Base-by-base conservation (phyloP, 1,140 invertebrate genomes). In the Pachyrhynchus sulphureomaculatus region DNA sequence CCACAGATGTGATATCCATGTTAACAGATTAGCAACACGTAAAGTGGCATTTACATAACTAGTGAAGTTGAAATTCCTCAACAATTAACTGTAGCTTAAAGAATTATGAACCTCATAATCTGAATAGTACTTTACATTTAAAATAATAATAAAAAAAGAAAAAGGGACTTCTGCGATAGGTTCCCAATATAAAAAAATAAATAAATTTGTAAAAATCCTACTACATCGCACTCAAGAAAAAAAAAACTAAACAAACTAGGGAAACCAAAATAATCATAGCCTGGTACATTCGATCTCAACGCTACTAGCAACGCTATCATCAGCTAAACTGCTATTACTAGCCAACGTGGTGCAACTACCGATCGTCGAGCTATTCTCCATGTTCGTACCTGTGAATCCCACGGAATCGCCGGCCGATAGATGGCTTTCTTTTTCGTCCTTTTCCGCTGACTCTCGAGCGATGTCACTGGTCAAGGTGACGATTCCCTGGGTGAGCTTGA, bases 401-500 rank as follows among this genome's bases (percentile, higher is more conserved):
- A 72, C 70, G 2, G 74, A 76, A 54, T 75, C 72, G 44, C 67
- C 71, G 9, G 68, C 68, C 18, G 71, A 72, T 41, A 73, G 55
- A 42, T 72, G 71, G 51, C 68, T 73, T 20, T 74, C 71, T 42
- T 68, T 67, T 10, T 60, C 57, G 15, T 76, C 74, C 32, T 62
- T 70, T 51, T 74, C 72, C 2, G 66, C 64, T 1, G 70, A 64
- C 29, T 74, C 72, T 12, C 70, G 64, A 6, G 73, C 73, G 18
- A 69, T 68, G 13, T 76, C 74, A 54, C 74, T 73, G n/a, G 70
- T 67, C 39, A 73, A 21, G 9, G 67, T 64, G 8, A 76, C 69
- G 8, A 76, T 82, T 56, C 81, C 80, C 68, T 82, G 81, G 33
- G 83, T 81, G 75, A 83, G 80, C 59, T 62, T 62, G n/a, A 55